Base-by-base conservation (phyloP, 2,113 vertebrate species). In the Rutilus rutilus region DNA sequence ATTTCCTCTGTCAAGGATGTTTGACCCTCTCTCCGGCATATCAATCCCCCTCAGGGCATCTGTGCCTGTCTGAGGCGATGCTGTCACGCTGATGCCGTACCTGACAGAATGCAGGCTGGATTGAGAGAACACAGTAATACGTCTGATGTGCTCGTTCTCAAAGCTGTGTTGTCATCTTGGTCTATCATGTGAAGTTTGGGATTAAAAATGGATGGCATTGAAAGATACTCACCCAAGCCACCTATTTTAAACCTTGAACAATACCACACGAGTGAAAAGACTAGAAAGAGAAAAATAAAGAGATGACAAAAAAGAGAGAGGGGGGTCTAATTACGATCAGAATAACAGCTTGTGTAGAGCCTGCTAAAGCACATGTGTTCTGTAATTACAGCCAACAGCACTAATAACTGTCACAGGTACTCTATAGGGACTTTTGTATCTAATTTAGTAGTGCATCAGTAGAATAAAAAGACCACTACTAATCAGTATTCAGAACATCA, bases 371-470 rank as follows among this genome's bases (percentile, higher is more conserved):
- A 84, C 62, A 45, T 30, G 36, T 85, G 85, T 86, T 82, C 57
- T 42, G 84, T 90, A 92, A 93, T 93, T 91, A 92, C 71, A 85
- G 77, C 25, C 67, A 75, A 78, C 4, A 12, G 73, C 45, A 84
- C 85, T 92, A 92, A 89, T 89, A 90, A 91, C 62, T 81, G 83
- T 86, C 86, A 89, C 87, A 25, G 30, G 80, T 91, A 88, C 92
- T 88, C 76, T 36, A 90, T 86, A 84, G 86, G 79, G 83, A 85
- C 86, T 83, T 88, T 82, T 90, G 87, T 90, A 89, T 91, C 89
- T 91, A 87, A 90, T 93, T 93, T 87, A 89, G 87, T 69, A 89
- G 87, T 69, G 88, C 87, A 91, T 86, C 69, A 86, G 84, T 84
- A 79, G 60, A 91, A 86, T 85, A 82, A 86, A 83, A 67, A 86